Conservation (phyloP, 2,797 vertebrate species). For the Falco columbarius region DNA sequence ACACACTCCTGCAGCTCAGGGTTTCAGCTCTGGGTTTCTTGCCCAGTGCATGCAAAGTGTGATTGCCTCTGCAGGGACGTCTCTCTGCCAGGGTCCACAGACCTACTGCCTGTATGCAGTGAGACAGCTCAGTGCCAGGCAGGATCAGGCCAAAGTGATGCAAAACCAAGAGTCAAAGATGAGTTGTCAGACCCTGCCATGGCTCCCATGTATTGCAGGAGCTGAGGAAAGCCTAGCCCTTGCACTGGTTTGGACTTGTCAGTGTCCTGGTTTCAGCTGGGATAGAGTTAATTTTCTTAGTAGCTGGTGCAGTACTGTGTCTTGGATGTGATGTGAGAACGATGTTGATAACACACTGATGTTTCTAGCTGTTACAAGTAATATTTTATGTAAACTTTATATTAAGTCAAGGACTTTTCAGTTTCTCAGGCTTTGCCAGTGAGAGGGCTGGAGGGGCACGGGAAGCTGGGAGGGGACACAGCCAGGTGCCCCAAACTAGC, state of each 20-base stretch:
- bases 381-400: no score
- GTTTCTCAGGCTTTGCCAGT: no score
- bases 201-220: rapidly evolving
- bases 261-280: neutral
- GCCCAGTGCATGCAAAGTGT: rapidly evolving
- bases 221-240: neutral
- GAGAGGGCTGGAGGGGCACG: no score
- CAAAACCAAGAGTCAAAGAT: neutral
- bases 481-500: no score
- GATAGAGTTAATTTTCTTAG: no score
- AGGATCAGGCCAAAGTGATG: neutral
- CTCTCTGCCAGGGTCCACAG: neutral
- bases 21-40: neutral
- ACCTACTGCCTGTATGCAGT: neutral
- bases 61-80: neutral
- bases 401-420: no score
- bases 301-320: no score
- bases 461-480: no score
- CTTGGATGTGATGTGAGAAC: no score
- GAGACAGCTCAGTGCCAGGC: neutral
- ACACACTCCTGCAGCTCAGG: neutral
- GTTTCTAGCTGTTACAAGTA: no score
- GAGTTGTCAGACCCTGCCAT: neutral
- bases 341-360: no score
- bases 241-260: neutral